Percentiles rank a stretch among this genome's conserved stretches.
Conservation (phyloP, 2,113 vertebrate genomes). For the Lamprotornis superbus region DNA sequence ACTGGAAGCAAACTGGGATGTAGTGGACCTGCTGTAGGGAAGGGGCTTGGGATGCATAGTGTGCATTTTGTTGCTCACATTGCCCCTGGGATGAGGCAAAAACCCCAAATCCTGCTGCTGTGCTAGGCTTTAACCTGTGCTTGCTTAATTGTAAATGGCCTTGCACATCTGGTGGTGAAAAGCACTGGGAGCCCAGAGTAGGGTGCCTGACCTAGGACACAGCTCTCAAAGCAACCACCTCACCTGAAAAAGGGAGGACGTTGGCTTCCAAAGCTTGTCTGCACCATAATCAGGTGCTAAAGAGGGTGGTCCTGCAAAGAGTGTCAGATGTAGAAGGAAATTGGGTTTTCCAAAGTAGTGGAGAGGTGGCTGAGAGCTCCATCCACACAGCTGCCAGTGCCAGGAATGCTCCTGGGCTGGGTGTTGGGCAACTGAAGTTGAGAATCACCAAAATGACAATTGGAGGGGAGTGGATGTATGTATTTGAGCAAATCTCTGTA, state of each 20-base stretch:
- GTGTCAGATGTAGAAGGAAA: not conserved
- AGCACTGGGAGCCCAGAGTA: not conserved
- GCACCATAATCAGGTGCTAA: not conserved
- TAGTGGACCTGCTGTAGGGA: not conserved
- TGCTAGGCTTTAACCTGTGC: not conserved
- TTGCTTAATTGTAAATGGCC: not conserved
- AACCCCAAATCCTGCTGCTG: not conserved
- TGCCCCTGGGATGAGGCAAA: not conserved
- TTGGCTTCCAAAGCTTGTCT: not conserved
- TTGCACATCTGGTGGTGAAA: not conserved
- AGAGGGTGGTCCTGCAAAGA: not conserved
- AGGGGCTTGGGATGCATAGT: not conserved
- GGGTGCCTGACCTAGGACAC: not conserved
- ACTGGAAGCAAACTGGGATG: not conserved
- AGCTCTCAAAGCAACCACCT: not conserved
- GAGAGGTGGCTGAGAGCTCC: not conserved
- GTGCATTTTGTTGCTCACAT: fast-evolving
- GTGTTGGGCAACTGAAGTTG: not conserved
- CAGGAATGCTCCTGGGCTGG: not conserved
- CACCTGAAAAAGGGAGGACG: not conserved
- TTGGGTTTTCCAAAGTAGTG: not conserved
- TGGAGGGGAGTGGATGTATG: not conserved
- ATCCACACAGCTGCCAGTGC: not conserved
- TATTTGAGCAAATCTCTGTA: not conserved
- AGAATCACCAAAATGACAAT: not conserved